Base-by-base conservation (phyloP, 2,888 invertebrate species). In the Petrolisthes cinctipes region DNA sequence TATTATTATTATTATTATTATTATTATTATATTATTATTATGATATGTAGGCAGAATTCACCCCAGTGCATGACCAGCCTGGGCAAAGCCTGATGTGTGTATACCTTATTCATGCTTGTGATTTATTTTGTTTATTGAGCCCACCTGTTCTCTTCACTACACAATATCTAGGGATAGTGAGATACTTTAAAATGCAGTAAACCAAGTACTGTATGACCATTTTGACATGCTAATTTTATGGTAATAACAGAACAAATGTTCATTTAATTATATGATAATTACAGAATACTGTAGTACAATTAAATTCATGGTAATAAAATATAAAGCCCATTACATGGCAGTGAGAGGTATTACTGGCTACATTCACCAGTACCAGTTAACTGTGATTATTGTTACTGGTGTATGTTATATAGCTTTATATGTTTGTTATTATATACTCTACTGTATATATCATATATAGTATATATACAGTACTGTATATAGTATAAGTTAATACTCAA, bases 51-150 rank as follows among this genome's bases (percentile, higher is more conserved):
- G 71, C 71, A 71, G 20, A 71, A 6, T 71, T 71, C 71, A 71
- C 71, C 71, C 71, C 71, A 71, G 71, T 71, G 71, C 71, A 71
- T 71, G 71, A 71, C n/a, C 71, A n/a, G 71, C 71, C 71, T 71
- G 71, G 71, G 71, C 71, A 71, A n/a, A 71, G 71, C 71, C 71
- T 71, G 71, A 71, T 71, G 20, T 71, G 71, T 71, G 71, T 71
- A 71, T 71, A 71, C 71, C 71, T 71, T 71, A n/a, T 71, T 71
- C 71, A 71, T 71, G 71, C 71, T 71, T 71, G 71, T 71, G 17
- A 71, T 71, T 71, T 71, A 71, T 71, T 71, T 71, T 71, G 14
- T 71, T 71, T 71, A 71, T 71, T 71, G 71, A 71, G 71, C 71
- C 20, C 14, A 71, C 71, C 71, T n/a, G n/a, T 71, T 71, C 71